Percentiles rank a stretch among this genome's conserved stretches.
Evolutionary conservation across 1,140 invertebrate species (phyloP).

Genomic region (Odontomachus brunneus): DNA sequence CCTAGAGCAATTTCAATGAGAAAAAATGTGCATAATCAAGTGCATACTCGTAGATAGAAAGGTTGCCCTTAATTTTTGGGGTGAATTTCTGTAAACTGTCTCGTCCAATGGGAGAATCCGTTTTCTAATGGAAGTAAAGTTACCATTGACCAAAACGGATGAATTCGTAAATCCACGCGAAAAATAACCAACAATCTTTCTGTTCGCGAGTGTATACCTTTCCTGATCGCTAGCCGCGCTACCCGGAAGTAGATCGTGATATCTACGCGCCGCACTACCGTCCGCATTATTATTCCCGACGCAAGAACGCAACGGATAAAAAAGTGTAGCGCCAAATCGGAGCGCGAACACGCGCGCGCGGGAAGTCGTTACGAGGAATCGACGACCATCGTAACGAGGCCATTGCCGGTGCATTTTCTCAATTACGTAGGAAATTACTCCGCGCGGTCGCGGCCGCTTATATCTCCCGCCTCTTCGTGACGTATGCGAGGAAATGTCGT

Average conservation of each 20-base stretch:
- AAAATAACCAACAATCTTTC: too few species aligned
- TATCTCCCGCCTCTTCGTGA: too few species aligned
- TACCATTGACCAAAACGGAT: too few species aligned
- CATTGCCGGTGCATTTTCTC: slow-evolving; percentile 71
- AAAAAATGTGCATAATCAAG: too few species aligned
- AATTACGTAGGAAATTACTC: slow-evolving; percentile 69
- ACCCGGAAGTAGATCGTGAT: slow-evolving; percentile 41
- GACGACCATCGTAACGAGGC: slow-evolving; percentile 64
- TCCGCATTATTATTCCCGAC: slow-evolving; percentile 39
- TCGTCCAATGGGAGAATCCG: too few species aligned
- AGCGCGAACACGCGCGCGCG: slow-evolving; percentile 58
- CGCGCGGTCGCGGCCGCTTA: not conserved
- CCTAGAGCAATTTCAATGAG: too few species aligned
- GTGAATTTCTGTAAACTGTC: too few species aligned
- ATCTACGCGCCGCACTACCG: slow-evolving; percentile 12
- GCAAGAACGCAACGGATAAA: slow-evolving; percentile 20
- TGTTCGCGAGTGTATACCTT: not conserved
- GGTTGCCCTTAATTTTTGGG: too few species aligned
- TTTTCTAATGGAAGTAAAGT: too few species aligned
- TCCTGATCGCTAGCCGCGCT: not conserved
- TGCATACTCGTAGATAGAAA: too few species aligned
- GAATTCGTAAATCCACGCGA: too few species aligned
- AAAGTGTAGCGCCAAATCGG: slow-evolving; percentile 60
- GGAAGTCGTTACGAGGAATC: slow-evolving; percentile 72
- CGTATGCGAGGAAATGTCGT: slow-evolving; percentile 26